Conservation (phyloP, 2,888 invertebrate species). For the Gnatocerus cornutus region DNA sequence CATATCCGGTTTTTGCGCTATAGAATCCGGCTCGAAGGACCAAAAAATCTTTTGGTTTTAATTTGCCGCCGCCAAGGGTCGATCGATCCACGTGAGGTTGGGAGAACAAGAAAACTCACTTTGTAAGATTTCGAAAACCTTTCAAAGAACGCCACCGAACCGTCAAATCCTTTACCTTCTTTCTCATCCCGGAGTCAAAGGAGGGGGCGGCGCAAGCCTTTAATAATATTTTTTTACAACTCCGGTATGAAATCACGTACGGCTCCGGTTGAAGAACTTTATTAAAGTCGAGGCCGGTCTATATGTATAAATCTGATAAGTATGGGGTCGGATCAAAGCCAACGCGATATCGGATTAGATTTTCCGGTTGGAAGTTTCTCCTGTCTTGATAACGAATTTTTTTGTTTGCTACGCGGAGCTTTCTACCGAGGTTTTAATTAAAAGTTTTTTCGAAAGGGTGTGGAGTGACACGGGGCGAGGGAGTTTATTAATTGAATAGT, state of each 20-base stretch:
- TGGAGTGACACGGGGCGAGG: slow-evolving; percentile 16
- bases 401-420: slow-evolving; percentile 12
- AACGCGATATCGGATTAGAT: slow-evolving; percentile 34
- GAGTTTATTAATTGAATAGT: slow-evolving; percentile 43
- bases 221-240: slow-evolving; percentile 40
- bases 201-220: slow-evolving; percentile 7
- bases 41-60: background rate
- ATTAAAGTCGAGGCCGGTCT: slow-evolving; percentile 29
- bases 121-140: slow-evolving; percentile 42
- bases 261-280: slow-evolving; percentile 27
- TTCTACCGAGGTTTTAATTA: slow-evolving; percentile 34
- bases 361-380: slow-evolving; percentile 33
- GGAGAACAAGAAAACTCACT: slow-evolving; percentile 41
- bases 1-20: no score
- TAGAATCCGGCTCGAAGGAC: no score
- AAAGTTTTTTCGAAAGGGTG: slow-evolving; percentile 25
- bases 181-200: slow-evolving; percentile 15
- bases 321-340: slow-evolving; percentile 41
- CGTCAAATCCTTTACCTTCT: slow-evolving; percentile 40
- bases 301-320: slow-evolving; percentile 45
- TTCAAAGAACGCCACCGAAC: slow-evolving; percentile 41
- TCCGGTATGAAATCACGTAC: slow-evolving; percentile 37
- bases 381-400: slow-evolving; percentile 36
- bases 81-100: slow-evolving; percentile 35
- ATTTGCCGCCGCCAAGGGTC: slow-evolving; percentile 8